Conservation (phyloP, 2,888 invertebrate genomes). For the Polia nebulosa region DNA sequence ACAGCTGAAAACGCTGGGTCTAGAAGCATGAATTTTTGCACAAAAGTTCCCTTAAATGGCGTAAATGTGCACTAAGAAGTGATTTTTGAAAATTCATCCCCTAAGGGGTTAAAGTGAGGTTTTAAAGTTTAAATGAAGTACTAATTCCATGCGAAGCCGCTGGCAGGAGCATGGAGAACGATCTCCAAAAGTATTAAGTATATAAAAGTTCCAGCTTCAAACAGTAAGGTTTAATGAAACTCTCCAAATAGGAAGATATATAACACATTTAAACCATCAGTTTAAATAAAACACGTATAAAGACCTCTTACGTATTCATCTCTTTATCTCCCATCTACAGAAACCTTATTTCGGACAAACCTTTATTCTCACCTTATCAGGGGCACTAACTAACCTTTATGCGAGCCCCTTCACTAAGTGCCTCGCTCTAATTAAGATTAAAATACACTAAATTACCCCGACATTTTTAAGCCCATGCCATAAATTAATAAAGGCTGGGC, state of each 20-base stretch:
- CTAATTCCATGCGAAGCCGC: too few relatives aligned
- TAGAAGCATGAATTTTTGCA: too few relatives aligned
- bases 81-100: too few relatives aligned
- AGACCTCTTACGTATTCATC: constrained; percentile 47
- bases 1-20: too few relatives aligned
- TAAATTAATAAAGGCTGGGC: constrained; percentile 68
- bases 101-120: too few relatives aligned
- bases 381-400: constrained; percentile 44
- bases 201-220: background rate
- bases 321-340: constrained; percentile 48
- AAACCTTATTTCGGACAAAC: constrained; percentile 45
- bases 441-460: constrained; percentile 71
- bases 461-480: constrained; percentile 66
- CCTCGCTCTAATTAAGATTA: constrained; percentile 67
- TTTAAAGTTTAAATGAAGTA: too few relatives aligned
- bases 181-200: background rate
- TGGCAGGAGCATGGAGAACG: background rate
- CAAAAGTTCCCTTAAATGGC: too few relatives aligned
- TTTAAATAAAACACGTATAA: constrained; percentile 41
- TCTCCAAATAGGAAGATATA: background rate
- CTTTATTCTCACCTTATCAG: constrained; percentile 54
- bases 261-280: constrained; percentile 4
- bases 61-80: too few relatives aligned
- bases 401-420: constrained; percentile 44
- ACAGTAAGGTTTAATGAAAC: constrained; percentile 31